Base-by-base conservation (phyloP, 2,113 vertebrate genomes). In the Tachycineta bicolor region DNA sequence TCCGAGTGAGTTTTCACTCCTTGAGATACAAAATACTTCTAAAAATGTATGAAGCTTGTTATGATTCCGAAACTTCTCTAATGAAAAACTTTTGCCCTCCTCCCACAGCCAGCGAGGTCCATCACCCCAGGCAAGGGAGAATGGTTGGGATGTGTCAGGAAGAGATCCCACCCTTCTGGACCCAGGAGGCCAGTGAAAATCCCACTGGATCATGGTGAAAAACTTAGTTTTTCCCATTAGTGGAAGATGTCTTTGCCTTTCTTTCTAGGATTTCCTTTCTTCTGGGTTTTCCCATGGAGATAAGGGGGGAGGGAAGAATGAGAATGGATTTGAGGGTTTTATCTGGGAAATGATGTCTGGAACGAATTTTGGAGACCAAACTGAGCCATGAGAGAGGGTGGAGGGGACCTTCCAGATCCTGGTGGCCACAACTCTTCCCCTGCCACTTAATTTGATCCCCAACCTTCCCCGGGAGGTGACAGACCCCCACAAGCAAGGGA, bases 261-360 rank as follows among this genome's bases (percentile, higher is more conserved):
- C 12, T 19, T 65, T 62, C 47, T 53, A 44, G 37, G 37, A 19
- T 63, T 67, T 44, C 26, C 18, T 89, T 91, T 53, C 55, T 71
- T 76, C 19, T 24, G 12, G 2, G 5, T 52, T 89, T 94, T 56
- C 10, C 26, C 19, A 14, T 46, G 19, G 65, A 59, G 62, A 81
- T 22, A 20, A 81, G 67, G 6, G 1, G 5, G 29, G 6, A 1
- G 12, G 16, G 3, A 0, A 25, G 12, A 1, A 5, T 25, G 15
- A 65, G 11, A 52, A 62, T 17, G 25, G 25, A 4, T 33, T 67
- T 75, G 18, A 34, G 2, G 5, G 28, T 69, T 65, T 64, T 43
- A 46, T 33, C 41, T 69, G 41, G 74, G 49, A 59, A 84, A 22
- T 12, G 0, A 31, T 34, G 8, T 46, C 58, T 41, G 58, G 22